phyloP scores from a whole-genome alignment of 2,888 invertebrate genomes.

The Heliconius cydno region DNA sequence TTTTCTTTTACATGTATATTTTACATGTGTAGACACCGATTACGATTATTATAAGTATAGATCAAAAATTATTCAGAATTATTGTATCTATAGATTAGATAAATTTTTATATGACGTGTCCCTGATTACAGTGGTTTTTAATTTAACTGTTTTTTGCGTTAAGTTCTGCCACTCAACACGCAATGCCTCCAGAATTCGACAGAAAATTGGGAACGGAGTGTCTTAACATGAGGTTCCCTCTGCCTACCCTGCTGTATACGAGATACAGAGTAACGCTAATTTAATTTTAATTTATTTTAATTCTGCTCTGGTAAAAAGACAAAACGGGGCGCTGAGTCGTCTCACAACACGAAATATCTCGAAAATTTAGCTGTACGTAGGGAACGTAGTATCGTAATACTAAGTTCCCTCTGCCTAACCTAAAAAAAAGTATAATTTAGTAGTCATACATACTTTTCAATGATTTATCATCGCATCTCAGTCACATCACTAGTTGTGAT shows the following conservation, averaged over 20 bases:
- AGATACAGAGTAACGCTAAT: no score
- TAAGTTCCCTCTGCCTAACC: neutral
- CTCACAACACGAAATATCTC: neutral
- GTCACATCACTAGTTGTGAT: slow-evolving; percentile 48
- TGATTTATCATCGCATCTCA: neutral
- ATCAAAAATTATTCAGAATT: neutral
- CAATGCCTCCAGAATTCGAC: no score
- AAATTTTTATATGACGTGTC: neutral
- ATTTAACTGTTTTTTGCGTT: neutral
- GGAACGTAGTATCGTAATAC: neutral
- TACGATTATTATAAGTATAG: no score
- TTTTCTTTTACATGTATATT: no score
- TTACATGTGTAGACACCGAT: no score
- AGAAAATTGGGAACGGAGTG: no score
- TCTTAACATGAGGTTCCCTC: no score
- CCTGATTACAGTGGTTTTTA: neutral
- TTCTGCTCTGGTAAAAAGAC: neutral
- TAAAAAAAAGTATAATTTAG: no score
- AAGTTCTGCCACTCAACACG: no score
- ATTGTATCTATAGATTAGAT: slow-evolving; percentile 1
- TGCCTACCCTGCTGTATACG: no score
- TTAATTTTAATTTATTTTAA: no score
- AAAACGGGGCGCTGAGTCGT: neutral
- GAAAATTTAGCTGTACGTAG: neutral
- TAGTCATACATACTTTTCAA: no score